Conservation (phyloP, 2,888 invertebrate species). For the Dryomyza anilis region DNA sequence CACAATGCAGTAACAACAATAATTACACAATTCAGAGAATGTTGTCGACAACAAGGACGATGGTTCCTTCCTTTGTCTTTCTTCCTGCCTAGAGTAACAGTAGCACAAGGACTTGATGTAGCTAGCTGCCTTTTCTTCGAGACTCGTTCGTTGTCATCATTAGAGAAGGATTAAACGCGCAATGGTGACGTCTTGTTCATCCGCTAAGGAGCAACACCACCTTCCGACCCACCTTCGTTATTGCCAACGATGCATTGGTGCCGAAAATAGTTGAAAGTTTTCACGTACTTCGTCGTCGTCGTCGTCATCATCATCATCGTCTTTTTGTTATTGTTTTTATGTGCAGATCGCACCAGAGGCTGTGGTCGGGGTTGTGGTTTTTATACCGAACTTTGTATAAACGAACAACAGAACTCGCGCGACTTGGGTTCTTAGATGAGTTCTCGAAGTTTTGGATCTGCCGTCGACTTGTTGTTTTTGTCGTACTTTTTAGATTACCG, state of each 20-base stretch:
- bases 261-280: constrained; percentile 15
- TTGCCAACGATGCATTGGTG: constrained; percentile 9
- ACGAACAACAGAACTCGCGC: too few species aligned
- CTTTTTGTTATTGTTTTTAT: too few species aligned
- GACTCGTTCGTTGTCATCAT: background rate
- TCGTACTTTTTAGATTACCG: too few species aligned
- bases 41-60: too few species aligned
- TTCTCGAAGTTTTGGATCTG: too few species aligned
- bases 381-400: too few species aligned
- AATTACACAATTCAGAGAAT: constrained; percentile 8
- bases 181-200: background rate
- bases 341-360: background rate
- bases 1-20: constrained; percentile 10
- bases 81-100: background rate
- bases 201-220: constrained; percentile 12
- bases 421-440: too few species aligned
- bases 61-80: too few species aligned
- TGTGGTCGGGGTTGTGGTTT: background rate
- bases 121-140: background rate
- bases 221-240: constrained; percentile 7
- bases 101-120: background rate
- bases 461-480: too few species aligned
- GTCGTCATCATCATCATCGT: too few species aligned
- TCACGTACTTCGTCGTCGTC: too few species aligned
- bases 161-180: background rate